Evolutionary conservation across 2,113 vertebrate species (phyloP).

Genomic region (Patagioenas fasciata): DNA sequence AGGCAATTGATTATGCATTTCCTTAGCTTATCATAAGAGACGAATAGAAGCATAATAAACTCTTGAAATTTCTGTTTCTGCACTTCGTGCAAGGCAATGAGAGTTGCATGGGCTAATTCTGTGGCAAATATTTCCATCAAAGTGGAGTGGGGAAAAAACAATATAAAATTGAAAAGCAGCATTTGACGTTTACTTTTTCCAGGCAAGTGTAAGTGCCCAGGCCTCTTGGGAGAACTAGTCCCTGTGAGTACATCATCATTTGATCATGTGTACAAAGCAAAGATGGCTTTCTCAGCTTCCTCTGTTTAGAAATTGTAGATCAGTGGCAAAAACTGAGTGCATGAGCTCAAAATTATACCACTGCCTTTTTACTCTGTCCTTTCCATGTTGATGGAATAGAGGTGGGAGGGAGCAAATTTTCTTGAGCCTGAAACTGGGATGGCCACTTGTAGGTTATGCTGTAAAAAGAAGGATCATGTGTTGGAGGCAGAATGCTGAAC

Average conservation of each 20-base stretch:
- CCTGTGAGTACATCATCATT: not conserved
- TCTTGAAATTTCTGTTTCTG: not conserved
- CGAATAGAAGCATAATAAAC: not conserved
- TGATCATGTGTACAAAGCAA: not conserved
- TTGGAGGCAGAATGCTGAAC: not conserved
- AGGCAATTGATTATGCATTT: not conserved
- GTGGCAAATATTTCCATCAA: not conserved
- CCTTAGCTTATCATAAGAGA: not conserved
- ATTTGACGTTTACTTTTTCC: not conserved
- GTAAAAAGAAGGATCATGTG: not conserved
- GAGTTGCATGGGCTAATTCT: not conserved
- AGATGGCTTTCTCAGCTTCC: not conserved
- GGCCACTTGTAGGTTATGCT: not conserved
- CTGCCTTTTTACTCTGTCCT: not conserved
- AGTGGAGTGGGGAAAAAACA: rapidly evolving
- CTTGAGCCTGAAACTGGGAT: not conserved
- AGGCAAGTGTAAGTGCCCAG: not conserved
- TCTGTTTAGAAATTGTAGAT: not conserved
- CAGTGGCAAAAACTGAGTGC: not conserved
- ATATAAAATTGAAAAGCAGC: not conserved
- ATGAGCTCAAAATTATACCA: not conserved
- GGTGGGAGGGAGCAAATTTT: not conserved
- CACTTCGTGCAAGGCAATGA: not conserved
- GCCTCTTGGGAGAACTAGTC: not conserved
- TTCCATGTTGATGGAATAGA: not conserved